Evolutionary conservation across 2,888 invertebrate genomes (phyloP), one percentile per base, ranked within the genome.

Genomic region (Adineta ricciae): DNA sequence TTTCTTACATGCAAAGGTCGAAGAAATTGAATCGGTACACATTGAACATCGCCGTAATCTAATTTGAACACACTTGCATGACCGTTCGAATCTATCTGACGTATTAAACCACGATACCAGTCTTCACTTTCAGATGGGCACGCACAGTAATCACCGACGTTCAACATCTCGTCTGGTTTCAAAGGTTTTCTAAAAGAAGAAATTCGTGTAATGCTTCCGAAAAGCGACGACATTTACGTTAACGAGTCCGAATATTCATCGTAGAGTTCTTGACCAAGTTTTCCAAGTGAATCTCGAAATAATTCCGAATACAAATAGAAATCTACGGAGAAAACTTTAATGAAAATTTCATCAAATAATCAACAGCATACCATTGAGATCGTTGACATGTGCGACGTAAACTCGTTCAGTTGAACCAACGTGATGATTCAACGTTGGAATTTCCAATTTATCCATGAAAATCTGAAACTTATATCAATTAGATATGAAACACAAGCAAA

Each of bases 41-140:
- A 41, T 38, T 78, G 78, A 1, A 78, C 41, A 41, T 78, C 41
- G 14, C 78, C 78, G 14, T 78, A 78, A 78, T 78, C 78, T n/a
- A 78, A 36, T 41, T 41, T 41, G 41, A 78, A 78, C n/a, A 78
- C 78, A 1, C 11, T 16, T 41, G 78, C 78, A 41, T 24, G 2
- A 24, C 14, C n/a, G n/a, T 78, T 78, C 4, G 24, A 14, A 41
- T 78, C 78, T 19, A 78, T 41, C 24, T 78, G 78, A 41, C 78
- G 41, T 78, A 78, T 78, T 41, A 41, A 9, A 24, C 78, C 78
- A 41, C 78, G 78, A n/a, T 78, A 78, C 78, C 78, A 78, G 41
- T 41, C 41, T 78, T 78, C 21, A 78, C 41, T 41, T 21, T 78
- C 41, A 2, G 78, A 78, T 41, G 78, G 78, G 41, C 78, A 78